Evolutionary conservation across 2,113 vertebrate genomes (phyloP).

Genomic region (Pachyramphus minor): DNA sequence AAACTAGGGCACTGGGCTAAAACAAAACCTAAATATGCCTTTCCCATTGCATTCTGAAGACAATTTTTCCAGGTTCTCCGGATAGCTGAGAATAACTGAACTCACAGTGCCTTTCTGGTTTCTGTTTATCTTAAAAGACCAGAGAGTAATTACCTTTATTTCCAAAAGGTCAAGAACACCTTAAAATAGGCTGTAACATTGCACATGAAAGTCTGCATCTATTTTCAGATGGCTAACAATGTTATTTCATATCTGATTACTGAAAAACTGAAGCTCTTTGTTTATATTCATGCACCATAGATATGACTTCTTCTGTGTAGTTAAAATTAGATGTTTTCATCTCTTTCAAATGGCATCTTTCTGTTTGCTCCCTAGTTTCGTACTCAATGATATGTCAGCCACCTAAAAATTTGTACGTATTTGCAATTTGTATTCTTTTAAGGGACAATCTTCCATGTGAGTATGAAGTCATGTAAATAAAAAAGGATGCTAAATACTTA

Average conservation of each 20-base stretch:
- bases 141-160: neutral
- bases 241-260: neutral
- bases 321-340: neutral
- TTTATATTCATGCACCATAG: neutral
- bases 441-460: neutral
- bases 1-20: neutral
- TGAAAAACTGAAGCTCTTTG: neutral
- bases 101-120: accelerated
- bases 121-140: neutral
- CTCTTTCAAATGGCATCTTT: neutral
- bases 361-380: neutral
- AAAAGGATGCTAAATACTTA: neutral
- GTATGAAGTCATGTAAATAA: neutral
- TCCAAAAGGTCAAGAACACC: neutral
- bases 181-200: neutral
- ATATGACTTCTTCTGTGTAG: neutral
- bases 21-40: neutral
- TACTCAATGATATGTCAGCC: neutral
- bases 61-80: neutral
- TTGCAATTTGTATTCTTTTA: neutral
- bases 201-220: neutral
- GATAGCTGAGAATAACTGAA: neutral
- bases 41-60: neutral
- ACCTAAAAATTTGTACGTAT: neutral
- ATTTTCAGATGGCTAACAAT: neutral